Evolutionary conservation across 2,113 vertebrate genomes (phyloP).

Genomic region (Sitta europaea): DNA sequence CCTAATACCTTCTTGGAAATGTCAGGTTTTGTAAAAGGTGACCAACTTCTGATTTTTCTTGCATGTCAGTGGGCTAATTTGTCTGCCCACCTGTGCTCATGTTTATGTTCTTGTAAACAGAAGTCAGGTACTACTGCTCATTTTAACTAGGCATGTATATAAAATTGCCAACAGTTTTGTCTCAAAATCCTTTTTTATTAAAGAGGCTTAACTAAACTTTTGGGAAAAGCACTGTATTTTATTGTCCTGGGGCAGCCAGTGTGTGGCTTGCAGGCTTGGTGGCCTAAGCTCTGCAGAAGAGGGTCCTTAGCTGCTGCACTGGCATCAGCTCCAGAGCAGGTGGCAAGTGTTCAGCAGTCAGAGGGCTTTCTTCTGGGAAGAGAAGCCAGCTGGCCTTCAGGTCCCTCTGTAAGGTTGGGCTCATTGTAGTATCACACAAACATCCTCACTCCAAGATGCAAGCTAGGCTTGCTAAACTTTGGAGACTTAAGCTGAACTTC

Average conservation of each 20-base stretch:
- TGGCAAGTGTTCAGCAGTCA: rapidly evolving
- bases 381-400: not conserved
- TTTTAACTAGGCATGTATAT: not conserved
- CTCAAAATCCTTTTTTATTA: not conserved
- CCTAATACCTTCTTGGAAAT: not conserved
- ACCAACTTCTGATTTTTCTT: not conserved
- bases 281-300: not conserved
- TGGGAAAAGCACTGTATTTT: not conserved
- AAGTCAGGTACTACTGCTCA: not conserved
- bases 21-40: not conserved
- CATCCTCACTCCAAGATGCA: not conserved
- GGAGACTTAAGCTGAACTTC: not conserved
- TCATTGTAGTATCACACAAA: not conserved
- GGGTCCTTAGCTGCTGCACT: not conserved
- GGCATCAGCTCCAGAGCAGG: not conserved
- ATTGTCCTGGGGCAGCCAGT: not conserved
- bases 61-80: not conserved
- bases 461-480: not conserved
- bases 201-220: not conserved
- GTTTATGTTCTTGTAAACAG: not conserved
- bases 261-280: not conserved
- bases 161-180: not conserved
- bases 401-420: not conserved
- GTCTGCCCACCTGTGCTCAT: not conserved
- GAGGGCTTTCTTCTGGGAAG: not conserved